Percentiles rank a stretch among this genome's conserved stretches.
Evolutionary conservation across 2,888 invertebrate species (phyloP).

Genomic region (Autographa pulchrina): DNA sequence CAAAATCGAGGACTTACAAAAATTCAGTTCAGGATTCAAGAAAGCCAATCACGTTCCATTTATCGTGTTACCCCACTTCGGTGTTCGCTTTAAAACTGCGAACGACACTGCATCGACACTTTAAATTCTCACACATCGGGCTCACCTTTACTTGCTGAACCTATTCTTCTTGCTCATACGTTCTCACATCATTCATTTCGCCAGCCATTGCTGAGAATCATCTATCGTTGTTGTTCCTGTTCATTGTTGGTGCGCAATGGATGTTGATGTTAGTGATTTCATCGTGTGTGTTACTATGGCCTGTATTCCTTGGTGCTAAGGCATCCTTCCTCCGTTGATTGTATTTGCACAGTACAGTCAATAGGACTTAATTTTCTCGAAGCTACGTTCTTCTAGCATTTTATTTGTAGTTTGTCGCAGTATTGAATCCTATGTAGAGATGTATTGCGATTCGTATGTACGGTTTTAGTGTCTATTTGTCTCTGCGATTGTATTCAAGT

Average conservation of each 20-base stretch:
- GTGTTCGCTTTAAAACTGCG: conserved; percentile 59
- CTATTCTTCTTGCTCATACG: conserved; percentile 30
- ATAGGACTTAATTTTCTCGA: conserved; percentile 78
- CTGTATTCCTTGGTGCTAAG: conserved; percentile 39
- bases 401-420: conserved; percentile 68
- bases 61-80: conserved; percentile 57
- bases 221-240: fast-evolving
- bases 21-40: conserved; percentile 52
- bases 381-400: conserved; percentile 63
- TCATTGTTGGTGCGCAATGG: conserved; percentile 25
- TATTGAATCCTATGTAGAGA: conserved; percentile 56
- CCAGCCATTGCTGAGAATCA: conserved; percentile 32
- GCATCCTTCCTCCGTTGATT: conserved; percentile 72
- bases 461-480: conserved; percentile 51
- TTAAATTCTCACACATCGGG: conserved; percentile 72
- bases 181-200: conserved; percentile 5
- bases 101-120: conserved; percentile 68
- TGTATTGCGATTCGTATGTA: conserved; percentile 50
- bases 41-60: conserved; percentile 61
- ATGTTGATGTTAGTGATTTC: not conserved
- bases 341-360: conserved; percentile 75
- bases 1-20: conserved; percentile 29
- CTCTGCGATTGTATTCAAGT: conserved; percentile 44
- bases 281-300: not conserved
- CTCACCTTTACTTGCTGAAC: conserved; percentile 70